A percentile compares a stretch with the other conserved stretches of the same genome.
Conservation (phyloP, 2,113 vertebrate species). For the Ciconia boyciana region DNA sequence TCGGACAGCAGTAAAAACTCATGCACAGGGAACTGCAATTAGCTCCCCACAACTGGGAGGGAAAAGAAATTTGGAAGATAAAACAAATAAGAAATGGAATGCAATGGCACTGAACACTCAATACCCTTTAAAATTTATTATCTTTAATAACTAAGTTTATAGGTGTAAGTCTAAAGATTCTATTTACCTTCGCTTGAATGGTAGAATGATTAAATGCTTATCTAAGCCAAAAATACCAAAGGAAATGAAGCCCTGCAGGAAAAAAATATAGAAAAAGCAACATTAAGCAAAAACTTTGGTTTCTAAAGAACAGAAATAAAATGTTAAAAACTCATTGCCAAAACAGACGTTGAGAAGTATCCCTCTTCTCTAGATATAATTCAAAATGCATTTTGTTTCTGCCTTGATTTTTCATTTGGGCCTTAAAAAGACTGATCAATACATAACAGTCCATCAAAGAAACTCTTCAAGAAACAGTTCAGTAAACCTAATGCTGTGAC, state of each 20-base stretch:
- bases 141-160: background rate
- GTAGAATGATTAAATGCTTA: conserved; percentile 93
- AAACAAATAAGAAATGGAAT: background rate
- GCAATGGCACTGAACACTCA: background rate
- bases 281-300: background rate
- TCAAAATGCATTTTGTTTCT: background rate
- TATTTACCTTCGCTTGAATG: conserved; percentile 91
- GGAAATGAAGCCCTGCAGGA: conserved; percentile 87
- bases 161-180: background rate
- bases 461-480: background rate
- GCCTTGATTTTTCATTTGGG: background rate
- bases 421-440: background rate
- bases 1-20: background rate
- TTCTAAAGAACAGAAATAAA: background rate
- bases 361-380: background rate
- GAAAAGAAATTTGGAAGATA: background rate
- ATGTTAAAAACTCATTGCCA: background rate
- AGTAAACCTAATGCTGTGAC: background rate
- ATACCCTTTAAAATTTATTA: background rate
- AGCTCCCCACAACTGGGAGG: background rate
- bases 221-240: conserved; percentile 96
- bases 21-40: background rate
- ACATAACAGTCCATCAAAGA: background rate
- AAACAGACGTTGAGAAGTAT: background rate
- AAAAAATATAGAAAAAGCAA: background rate